Evolutionary conservation across 2,113 vertebrate genomes (phyloP).

Genomic region (Pholis gunnellus): DNA sequence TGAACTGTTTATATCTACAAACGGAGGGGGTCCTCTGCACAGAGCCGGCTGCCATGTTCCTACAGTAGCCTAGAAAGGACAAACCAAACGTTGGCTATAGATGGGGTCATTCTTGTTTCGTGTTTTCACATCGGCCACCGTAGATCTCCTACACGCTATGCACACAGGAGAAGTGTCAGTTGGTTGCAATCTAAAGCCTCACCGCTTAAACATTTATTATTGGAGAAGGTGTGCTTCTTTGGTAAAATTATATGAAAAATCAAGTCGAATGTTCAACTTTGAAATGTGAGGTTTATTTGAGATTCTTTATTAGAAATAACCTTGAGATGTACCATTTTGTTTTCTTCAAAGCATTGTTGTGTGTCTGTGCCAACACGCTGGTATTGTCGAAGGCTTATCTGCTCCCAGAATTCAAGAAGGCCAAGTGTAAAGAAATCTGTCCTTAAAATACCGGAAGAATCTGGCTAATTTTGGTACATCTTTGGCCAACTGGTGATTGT

Average conservation of each 20-base stretch:
- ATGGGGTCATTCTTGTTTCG: not conserved
- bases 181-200: not conserved
- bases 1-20: not conserved
- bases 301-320: not conserved
- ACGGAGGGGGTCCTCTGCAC: not conserved
- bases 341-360: not conserved
- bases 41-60: not conserved
- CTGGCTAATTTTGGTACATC: too few species aligned
- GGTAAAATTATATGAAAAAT: not conserved
- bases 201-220: not conserved
- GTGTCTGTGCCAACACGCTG: not conserved
- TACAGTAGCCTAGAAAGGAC: not conserved
- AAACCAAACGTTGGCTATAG: not conserved
- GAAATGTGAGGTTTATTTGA: not conserved
- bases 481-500: not conserved
- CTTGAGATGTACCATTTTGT: not conserved
- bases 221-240: not conserved
- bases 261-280: too few species aligned
- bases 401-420: not conserved
- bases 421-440: not conserved
- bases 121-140: not conserved
- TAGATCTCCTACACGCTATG: not conserved
- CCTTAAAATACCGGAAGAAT: not conserved
- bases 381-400: not conserved
- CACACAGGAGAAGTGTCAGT: not conserved